Evolutionary conservation across 1,140 invertebrate genomes (phyloP), one percentile per base, ranked within the genome.

Genomic region (Aphaenogaster ashmeadi): DNA sequence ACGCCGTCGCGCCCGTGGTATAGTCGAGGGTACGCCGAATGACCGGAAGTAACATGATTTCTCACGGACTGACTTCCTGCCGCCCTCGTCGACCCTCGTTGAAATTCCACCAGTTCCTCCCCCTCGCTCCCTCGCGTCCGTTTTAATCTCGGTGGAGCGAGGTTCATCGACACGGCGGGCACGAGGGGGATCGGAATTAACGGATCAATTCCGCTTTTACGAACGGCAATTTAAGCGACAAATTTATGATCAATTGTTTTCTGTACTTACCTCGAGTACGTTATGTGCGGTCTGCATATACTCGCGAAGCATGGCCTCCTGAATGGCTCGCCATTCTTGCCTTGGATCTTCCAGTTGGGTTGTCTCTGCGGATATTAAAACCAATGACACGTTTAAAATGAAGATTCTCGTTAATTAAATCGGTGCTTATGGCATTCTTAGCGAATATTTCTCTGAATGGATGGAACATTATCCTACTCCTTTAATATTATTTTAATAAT

Each of bases 301-400:
- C 90, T 99, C 98, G 94, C 98, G 97, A 92, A 99, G 96, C 99
- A 99, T 99, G 86, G 97, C 97, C 96, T 99, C 98, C 96, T 99
- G 99, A 93, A 99, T 98, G 88, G 97, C 97, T 92, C 99, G 97
- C 99, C 99, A 99, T 97, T 99, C 98, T 95, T 98, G 96, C 88
- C 99, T 96, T 54, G 99, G 99, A 96, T 99, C 99, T 96, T 99
- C 99, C 47, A 99, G 96, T 95, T 99, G 99, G 87, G 98, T 99
- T 91, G 97, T 97, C 96, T 99, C 98, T 99, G 96, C 94, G 93
- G 94, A 91, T 60, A 50, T 56, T 38, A 67, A 67, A 81, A 21
- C 21, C 52, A 52, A 87, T 13, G 33, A 36, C 36, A 15, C 38
- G 60, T 27, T 79, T 78, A 33, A 62, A 78, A 60, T 38, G 8